Evolutionary conservation across 35 echinoderm and acorn worm genomes (phyloP), one percentile per base, ranked within the genome.

Genomic region (Apostichopus japonicus): DNA sequence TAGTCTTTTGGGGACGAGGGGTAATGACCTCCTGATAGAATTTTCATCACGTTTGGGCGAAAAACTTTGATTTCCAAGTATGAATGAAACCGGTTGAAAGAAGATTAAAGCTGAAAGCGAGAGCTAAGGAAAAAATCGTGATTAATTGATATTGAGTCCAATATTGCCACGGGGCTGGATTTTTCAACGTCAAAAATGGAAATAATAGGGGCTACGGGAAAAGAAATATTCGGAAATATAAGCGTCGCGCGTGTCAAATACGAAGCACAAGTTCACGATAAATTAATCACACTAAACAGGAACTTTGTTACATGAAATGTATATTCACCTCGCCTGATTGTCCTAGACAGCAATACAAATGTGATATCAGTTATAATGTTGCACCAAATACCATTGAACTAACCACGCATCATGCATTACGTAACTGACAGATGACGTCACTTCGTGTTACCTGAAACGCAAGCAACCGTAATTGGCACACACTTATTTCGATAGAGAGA

Each of bases 61-160:
- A 75, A 75, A 75, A 21, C 71, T 19, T 75, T 21, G 17, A 75
- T 75, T 75, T 75, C 71, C 17, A 75, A 75, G 15, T 19, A 75
- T n/a, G 17, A 75, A 75, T 19, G 22, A 75, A 75, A n/a, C 71
- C 71, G 17, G 71, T 75, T 75, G 71, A 23, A 75, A 75, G 71
- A 14, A 75, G 71, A 75, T 75, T 75, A 75, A 75, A 75, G n/a
- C n/a, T 23, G 17, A 75, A 75, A 75, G 71, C 71, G 16, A 75
- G 71, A 75, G 71, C 71, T 19, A 21, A 19, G 16, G 71, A 75
- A 23, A 23, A 75, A n/a, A 6, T 75, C 71, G 71, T 75, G 71
- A 75, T 75, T 75, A 75, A 75, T 75, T 75, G 71, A 75, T 75
- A 75, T 75, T 75, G 71, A 75, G 71, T 75, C 71, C 71, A 75